Evolutionary conservation across 2,113 vertebrate species (phyloP).

Genomic region (Proteles cristata): DNA sequence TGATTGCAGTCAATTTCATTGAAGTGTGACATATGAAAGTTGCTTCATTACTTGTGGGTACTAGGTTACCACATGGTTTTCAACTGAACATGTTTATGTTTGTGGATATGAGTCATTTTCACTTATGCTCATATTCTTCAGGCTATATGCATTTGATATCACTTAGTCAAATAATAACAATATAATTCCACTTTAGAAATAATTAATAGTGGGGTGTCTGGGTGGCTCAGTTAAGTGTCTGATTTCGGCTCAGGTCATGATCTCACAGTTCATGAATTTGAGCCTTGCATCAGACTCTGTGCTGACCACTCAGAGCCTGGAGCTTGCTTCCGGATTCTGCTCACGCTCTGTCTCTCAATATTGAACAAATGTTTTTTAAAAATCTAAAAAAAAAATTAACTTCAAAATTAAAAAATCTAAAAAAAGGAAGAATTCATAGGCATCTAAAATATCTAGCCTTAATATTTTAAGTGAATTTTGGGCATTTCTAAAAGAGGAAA

Average conservation of each 20-base stretch:
- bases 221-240: too few relatives aligned
- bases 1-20: slow-evolving; percentile 55
- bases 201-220: background rate
- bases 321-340: too few relatives aligned
- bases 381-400: too few relatives aligned
- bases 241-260: too few relatives aligned
- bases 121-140: background rate
- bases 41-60: background rate
- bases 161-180: background rate
- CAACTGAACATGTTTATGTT: background rate
- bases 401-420: too few relatives aligned
- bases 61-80: background rate
- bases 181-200: background rate
- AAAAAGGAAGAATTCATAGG: background rate
- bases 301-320: too few relatives aligned
- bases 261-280: too few relatives aligned
- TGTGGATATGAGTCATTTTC: background rate
- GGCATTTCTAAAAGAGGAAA: background rate
- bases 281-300: too few relatives aligned
- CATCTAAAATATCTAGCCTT: background rate
- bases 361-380: too few relatives aligned
- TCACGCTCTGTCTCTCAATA: too few relatives aligned
- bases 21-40: background rate
- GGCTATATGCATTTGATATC: background rate
- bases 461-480: background rate